phyloP scores from a whole-genome alignment of 2,888 invertebrate genomes.

The Hirtodrosophila confusa region DNA sequence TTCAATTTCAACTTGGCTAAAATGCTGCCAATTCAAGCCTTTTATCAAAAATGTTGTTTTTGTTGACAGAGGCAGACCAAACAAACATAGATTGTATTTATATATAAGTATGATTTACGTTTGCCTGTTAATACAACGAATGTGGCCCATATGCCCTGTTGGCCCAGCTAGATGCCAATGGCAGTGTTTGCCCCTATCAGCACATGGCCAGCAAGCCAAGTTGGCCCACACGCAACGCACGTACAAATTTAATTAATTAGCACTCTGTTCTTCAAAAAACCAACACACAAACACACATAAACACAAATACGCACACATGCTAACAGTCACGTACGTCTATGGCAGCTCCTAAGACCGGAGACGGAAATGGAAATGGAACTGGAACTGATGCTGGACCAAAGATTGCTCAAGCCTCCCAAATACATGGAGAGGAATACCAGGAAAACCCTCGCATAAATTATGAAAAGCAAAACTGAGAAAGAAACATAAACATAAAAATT shows the following conservation, averaged over 20 bases:
- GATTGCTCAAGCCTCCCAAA: slow-evolving; percentile 11
- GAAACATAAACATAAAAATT: slow-evolving; percentile 53
- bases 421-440: too few relatives aligned
- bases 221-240: slow-evolving; percentile 59
- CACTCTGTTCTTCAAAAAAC: slow-evolving; percentile 71
- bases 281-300: slow-evolving; percentile 27
- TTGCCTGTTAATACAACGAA: slow-evolving; percentile 54
- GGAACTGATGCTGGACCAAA: slow-evolving; percentile 23
- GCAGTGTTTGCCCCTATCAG: slow-evolving; percentile 57
- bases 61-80: slow-evolving; percentile 13
- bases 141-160: slow-evolving; percentile 36
- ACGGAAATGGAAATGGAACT: slow-evolving; percentile 25
- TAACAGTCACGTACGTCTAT: slow-evolving; percentile 60
- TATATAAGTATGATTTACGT: slow-evolving; percentile 74
- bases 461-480: slow-evolving; percentile 51
- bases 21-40: not conserved
- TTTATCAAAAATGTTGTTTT: slow-evolving; percentile 6
- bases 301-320: slow-evolving; percentile 9
- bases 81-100: slow-evolving; percentile 49
- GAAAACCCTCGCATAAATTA: slow-evolving; percentile 70
- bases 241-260: slow-evolving; percentile 78
- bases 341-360: slow-evolving; percentile 22
- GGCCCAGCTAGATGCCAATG: slow-evolving; percentile 20
- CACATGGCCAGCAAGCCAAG: slow-evolving; percentile 65
- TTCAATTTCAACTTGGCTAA: not conserved